Evolutionary conservation across 1,140 invertebrate genomes (phyloP), one percentile per base, ranked within the genome.

Genomic region (Drosophila lowei): DNA sequence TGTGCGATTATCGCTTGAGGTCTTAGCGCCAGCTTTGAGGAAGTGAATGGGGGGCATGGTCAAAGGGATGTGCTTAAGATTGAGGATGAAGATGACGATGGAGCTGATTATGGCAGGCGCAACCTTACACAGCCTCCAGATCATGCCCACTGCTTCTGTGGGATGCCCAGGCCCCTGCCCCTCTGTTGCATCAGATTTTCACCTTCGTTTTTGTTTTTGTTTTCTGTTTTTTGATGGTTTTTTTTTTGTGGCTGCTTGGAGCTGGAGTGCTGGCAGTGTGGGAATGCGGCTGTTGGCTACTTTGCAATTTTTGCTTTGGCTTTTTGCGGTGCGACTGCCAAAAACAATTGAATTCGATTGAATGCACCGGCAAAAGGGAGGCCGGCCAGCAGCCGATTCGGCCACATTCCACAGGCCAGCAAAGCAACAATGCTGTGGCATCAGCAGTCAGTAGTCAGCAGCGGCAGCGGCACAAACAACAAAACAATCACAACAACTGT

Each of bases 291-390:
- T 67, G 72, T 57, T 41, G 76, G 62, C 66, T 79, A 58, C 74
- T 84, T 85, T 85, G 79, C 80, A 84, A 79, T 85, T 84, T 79
- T 75, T 67, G 66, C 38, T 58, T 44, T 15, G 44, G 57, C 41
- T 65, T 64, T 72, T 75, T 79, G 65, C 30, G 57, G 66, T 67
- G 59, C 56, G 74, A 78, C 83, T 86, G 83, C 83, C 84, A 88
- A 88, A 88, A 88, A 88, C 83, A 88, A 88, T 88, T 88, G 83
- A 78, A 88, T 88, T 88, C 83, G 83, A 88, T 88, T 88, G 83
- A 88, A 88, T 88, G 83, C 83, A 88, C 83, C 83, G 84, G 78
- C 75, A 77, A 81, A 86, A 67, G 80, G 66, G 58, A 28, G 67
- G 48, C 43, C 16, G 41, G 53, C 30, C 8, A 34, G 30, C 30